Percentiles rank a stretch among this genome's conserved stretches.
Conservation (phyloP, 2,888 invertebrate genomes). For the Megalurothrips usitatus region DNA sequence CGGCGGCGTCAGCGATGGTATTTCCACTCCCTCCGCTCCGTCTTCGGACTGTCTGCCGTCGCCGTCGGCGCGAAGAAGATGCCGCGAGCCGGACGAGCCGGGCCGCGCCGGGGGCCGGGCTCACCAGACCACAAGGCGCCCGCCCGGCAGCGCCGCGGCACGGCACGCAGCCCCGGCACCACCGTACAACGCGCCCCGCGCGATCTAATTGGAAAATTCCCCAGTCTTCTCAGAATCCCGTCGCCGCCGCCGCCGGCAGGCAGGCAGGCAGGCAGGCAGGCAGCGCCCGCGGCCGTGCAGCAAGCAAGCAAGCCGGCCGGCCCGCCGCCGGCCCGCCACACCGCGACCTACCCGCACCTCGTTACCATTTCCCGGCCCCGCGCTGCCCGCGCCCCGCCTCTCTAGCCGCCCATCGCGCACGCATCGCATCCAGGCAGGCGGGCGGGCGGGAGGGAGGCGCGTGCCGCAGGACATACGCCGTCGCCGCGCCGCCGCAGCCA, state of each 20-base stretch:
- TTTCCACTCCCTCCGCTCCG: too few species aligned
- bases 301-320: slow-evolving; percentile 30
- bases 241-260: slow-evolving; percentile 20
- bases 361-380: slow-evolving; percentile 46
- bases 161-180: slow-evolving; percentile 36
- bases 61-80: too few species aligned
- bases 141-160: slow-evolving; percentile 35
- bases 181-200: slow-evolving; percentile 32
- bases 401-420: slow-evolving; percentile 39
- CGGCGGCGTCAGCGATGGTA: too few species aligned
- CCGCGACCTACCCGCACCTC: slow-evolving; percentile 48
- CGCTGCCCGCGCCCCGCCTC: slow-evolving; percentile 36
- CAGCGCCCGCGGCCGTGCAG: slow-evolving; percentile 17
- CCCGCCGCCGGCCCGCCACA: slow-evolving; percentile 40
- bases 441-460: slow-evolving; percentile 33
- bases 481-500: slow-evolving; percentile 19
- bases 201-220: slow-evolving; percentile 29
- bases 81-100: too few species aligned
- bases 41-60: too few species aligned
- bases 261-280: not conserved
- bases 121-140: not conserved
- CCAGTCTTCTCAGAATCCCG: slow-evolving; percentile 33
- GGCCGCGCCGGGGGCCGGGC: not conserved
- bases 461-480: slow-evolving; percentile 33
- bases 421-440: slow-evolving; percentile 37